phyloP scores from a whole-genome alignment of 2,888 invertebrate species.

The Coleophora flavipennella region DNA sequence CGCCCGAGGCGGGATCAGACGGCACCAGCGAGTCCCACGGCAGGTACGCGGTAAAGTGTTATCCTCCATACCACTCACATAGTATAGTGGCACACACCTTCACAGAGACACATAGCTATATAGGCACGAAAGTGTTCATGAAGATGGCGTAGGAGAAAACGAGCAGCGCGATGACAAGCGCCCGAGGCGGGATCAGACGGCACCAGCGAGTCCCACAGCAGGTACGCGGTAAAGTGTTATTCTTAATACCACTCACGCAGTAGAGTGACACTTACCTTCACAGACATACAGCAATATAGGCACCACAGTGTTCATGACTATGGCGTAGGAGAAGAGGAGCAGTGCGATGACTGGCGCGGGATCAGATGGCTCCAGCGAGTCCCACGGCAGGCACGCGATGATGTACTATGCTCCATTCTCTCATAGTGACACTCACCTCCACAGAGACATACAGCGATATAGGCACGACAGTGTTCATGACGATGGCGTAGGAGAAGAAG shows the following conservation, averaged over 20 bases:
- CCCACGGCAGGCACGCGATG: conserved; percentile 94
- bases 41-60: conserved; percentile 89
- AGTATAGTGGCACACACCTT: conserved; percentile 78
- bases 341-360: conserved; percentile 93
- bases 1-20: conserved; percentile 84
- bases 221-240: conserved; percentile 90
- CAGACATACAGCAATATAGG: conserved; percentile 98
- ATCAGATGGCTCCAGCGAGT: conserved; percentile 89
- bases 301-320: conserved; percentile 99
- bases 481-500: conserved; percentile 99
- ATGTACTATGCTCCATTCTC: no score
- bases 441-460: conserved; percentile 98
- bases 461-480: conserved; percentile 99
- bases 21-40: conserved; percentile 97
- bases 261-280: conserved; percentile 78
- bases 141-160: conserved; percentile 99
- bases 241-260: no score
- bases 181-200: conserved; percentile 87
- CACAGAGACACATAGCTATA: conserved; percentile 96
- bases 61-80: conserved; percentile 96
- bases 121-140: conserved; percentile 99
- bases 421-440: conserved; percentile 75
- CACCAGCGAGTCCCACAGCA: conserved; percentile 96
- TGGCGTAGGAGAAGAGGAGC: conserved; percentile 98
- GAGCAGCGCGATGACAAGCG: conserved; percentile 93